Base-by-base conservation (phyloP, 2,888 invertebrate genomes). In the Perithous albicinctus region DNA sequence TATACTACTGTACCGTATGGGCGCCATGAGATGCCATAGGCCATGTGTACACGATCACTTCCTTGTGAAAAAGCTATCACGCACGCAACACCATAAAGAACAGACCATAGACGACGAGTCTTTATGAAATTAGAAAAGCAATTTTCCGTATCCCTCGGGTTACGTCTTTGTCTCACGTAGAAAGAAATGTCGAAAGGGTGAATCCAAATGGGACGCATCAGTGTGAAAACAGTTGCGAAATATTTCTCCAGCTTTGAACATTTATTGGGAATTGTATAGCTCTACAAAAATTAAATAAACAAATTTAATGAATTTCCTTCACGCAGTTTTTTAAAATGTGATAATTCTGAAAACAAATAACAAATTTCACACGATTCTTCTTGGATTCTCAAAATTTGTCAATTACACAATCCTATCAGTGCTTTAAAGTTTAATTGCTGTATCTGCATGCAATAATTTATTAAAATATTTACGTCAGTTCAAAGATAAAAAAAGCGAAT, bases 11-110 rank as follows among this genome's bases (percentile, higher is more conserved):
- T 8, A 4, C 54, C 67, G 23, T 6, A 38, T 56, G 51, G 51
- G 51, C 51, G n/a, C 23, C 15, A 15, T 29, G n/a, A 1, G n/a
- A 15, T 12, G 7, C 26, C n/a, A 56, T 56, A n/a, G n/a, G 1
- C n/a, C 26, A 15, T 56, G n/a, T 26, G 12, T n/a, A n/a, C n/a
- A n/a, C 26, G 2, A 29, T 56, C 54, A 26, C 26, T n/a, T 29
- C 12, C n/a, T n/a, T 56, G 29, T 29, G 54, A 56, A 26, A 56
- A 15, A 38, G 51, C 51, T 23, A 4, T 23, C 54, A 38, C 54
- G 67, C 51, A 54, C 38, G 51, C n/a, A 20, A 20, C 54, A 54
- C 32, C 51, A 51, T 69, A 69, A 54, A 69, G 51, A 54, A 67
- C n/a, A 20, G 4, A n/a, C 20, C 32, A 8, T 35, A 35, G 64